Evolutionary conservation across 2,888 invertebrate species (phyloP), one percentile per base, ranked within the genome.

Genomic region (Philopedon plagiatum): DNA sequence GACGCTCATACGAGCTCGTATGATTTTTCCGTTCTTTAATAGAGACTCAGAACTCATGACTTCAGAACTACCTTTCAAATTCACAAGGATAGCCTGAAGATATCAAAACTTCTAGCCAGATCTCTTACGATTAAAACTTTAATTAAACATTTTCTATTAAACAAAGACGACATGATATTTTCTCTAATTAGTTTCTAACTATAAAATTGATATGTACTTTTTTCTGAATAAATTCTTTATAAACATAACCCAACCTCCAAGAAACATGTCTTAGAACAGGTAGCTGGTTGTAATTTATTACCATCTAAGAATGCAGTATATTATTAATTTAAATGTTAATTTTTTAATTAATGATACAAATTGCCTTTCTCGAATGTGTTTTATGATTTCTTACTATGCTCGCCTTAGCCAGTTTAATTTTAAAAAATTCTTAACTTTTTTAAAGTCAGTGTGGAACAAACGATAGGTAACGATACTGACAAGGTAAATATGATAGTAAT

Each of bases 291-390:
- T 82, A 82, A 84, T 84, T 84, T 84, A 84, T 84, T 71, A 75
- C 80, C 63, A 70, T 71, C 73, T 66, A 79, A 81, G 84, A 83
- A 84, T 84, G 83, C 80, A 74, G 81, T 79, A 83, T 82, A 84
- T 85, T 85, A 84, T 86, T 86, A 86, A 86, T 86, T 86, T 85
- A 86, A 85, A 86, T 86, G 86, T 85, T 85, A 86, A 86, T 86
- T 86, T 84, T 83, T 86, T 85, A 86, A 86, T 86, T 86, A 86
- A 86, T 86, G 85, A 83, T 85, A 86, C 86, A 86, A 86, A 86
- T 86, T 86, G 84, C 83, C 84, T 84, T 83, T 85, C 83, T 82
- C 79, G 82, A 83, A 84, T 82, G 83, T 84, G 83, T 84, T 84
- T 84, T 84, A 84, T 82, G 80, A 80, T 80, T 80, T 80, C 81